phyloP scores from a whole-genome alignment of 2,113 vertebrate genomes.

The Aldabrachelys gigantea region DNA sequence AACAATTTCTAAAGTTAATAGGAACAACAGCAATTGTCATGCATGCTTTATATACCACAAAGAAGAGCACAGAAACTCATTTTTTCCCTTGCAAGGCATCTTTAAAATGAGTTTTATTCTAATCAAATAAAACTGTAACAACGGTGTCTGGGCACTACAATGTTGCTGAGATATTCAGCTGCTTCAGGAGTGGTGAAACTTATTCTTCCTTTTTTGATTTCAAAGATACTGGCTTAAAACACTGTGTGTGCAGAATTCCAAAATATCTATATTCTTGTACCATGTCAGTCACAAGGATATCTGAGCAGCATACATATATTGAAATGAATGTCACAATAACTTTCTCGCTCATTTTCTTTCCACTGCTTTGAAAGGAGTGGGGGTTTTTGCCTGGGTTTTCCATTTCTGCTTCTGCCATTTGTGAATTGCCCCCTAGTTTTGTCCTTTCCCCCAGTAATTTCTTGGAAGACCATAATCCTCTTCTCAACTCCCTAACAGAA shows the following conservation, averaged over 20 bases:
- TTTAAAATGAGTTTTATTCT: constrained; percentile 24
- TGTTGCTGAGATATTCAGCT: background rate
- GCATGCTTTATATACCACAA: constrained; percentile 20
- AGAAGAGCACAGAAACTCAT: constrained; percentile 9
- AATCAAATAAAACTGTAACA: constrained; percentile 37
- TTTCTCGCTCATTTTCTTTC: background rate
- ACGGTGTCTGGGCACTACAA: background rate
- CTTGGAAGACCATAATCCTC: background rate
- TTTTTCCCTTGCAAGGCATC: background rate
- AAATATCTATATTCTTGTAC: background rate
- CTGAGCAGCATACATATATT: background rate
- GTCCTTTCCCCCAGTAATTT: background rate
- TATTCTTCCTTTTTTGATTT: background rate
- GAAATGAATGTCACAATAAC: background rate
- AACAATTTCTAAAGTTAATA: constrained; percentile 38
- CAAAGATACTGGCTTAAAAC: background rate
- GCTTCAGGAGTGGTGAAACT: background rate
- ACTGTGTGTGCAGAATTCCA: background rate
- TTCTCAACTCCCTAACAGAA: background rate
- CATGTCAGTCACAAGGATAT: accelerated
- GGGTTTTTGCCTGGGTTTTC: background rate
- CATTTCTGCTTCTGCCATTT: constrained; percentile 16
- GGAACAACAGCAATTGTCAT: constrained; percentile 6
- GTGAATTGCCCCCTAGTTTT: background rate
- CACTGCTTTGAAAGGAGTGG: background rate